A percentile compares a stretch with the other conserved stretches of the same genome.
phyloP scores from a whole-genome alignment of 2,797 vertebrate species.

The Zalophus californianus region DNA sequence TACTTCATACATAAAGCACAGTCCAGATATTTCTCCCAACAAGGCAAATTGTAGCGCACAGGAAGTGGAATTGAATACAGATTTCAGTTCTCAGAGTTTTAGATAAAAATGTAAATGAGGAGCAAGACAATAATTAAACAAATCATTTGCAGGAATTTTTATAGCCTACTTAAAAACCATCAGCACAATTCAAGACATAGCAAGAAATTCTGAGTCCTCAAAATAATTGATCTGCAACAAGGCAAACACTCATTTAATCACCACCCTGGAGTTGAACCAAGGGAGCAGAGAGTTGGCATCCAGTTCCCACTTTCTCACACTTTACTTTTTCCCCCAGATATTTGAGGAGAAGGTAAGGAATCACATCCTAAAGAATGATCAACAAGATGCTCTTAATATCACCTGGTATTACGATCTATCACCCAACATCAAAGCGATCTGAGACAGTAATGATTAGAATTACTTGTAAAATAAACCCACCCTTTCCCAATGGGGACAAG shows the following conservation, averaged over 20 bases:
- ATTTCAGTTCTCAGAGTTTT: slow-evolving; percentile 74
- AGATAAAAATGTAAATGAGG: slow-evolving; percentile 81
- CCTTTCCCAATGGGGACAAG: neutral
- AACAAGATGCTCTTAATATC: neutral
- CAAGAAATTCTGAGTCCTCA: slow-evolving; percentile 77
- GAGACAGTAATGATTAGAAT: neutral
- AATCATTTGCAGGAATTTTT: slow-evolving; percentile 79
- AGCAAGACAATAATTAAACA: slow-evolving; percentile 80
- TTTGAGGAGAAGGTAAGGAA: slow-evolving; percentile 35
- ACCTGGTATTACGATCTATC: neutral
- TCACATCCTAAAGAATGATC: slow-evolving; percentile 6
- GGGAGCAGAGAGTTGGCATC: slow-evolving; percentile 45
- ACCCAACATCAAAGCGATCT: neutral
- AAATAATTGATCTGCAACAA: slow-evolving; percentile 78
- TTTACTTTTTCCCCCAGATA: slow-evolving; percentile 2
- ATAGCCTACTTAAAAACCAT: slow-evolving; percentile 80
- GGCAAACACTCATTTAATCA: slow-evolving; percentile 78
- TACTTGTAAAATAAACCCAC: neutral
- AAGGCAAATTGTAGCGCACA: slow-evolving; percentile 65
- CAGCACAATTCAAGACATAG: slow-evolving; percentile 75
- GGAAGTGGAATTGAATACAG: slow-evolving; percentile 77
- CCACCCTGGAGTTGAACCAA: slow-evolving; percentile 59
- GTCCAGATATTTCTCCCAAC: slow-evolving; percentile 64
- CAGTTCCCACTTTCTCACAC: slow-evolving; percentile 17
- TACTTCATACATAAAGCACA: slow-evolving; percentile 61